phyloP scores from a whole-genome alignment of 2,113 vertebrate species.

The Prolemur simus region DNA sequence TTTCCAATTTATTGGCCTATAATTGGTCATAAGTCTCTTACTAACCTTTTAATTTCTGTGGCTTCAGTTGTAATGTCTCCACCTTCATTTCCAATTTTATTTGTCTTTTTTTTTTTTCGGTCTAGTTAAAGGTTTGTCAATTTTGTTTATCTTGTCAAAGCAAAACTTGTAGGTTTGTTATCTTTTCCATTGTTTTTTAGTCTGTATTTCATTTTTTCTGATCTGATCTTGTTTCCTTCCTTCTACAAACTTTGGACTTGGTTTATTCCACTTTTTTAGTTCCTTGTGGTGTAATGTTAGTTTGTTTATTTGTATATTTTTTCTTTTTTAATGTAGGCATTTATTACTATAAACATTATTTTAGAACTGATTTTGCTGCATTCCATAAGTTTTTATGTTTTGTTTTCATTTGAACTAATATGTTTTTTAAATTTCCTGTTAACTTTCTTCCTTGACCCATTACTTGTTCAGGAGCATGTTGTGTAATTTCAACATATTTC shows the following conservation, averaged over 20 bases:
- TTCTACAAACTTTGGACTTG: not conserved
- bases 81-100: not conserved
- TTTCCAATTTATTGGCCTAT: not conserved
- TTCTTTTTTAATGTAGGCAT: not conserved
- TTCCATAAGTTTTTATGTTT: not conserved
- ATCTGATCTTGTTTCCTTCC: not conserved
- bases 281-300: not conserved
- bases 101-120: not conserved
- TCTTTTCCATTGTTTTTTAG: not conserved
- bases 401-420: not conserved
- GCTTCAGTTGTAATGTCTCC: not conserved
- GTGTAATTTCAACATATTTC: not conserved
- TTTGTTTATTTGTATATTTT: not conserved
- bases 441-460: not conserved
- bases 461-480: not conserved
- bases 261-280: not conserved
- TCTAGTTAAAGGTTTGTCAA: not conserved
- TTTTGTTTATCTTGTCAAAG: not conserved
- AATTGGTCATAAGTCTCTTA: not conserved
- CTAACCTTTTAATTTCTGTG: not conserved
- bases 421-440: not conserved
- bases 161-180: not conserved
- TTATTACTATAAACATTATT: not conserved
- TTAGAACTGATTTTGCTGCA: not conserved
- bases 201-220: not conserved